These are phyloP conservation scores for Aradus depressus DNA, from an alignment of 2,888 invertebrate species.

Conservation along the genomic window DNA sequence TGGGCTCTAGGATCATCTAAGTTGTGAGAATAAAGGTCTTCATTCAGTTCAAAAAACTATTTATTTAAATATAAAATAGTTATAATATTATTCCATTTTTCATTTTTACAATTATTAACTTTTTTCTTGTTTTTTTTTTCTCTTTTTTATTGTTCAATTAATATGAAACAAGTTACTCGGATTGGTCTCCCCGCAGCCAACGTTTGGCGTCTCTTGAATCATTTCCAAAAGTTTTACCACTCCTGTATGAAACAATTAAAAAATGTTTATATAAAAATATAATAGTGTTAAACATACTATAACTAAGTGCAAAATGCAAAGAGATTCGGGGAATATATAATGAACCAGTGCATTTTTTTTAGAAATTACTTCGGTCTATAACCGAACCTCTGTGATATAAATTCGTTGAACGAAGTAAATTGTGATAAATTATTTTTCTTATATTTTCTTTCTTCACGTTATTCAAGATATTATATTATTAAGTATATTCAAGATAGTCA, in stretches of 20 bases:
- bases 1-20: constrained; percentile 39
- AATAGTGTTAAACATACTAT: background rate
- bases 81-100: background rate
- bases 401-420: too few relatives aligned
- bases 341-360: too few relatives aligned
- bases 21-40: background rate
- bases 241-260: constrained; percentile 38
- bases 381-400: too few relatives aligned
- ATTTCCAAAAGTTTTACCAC: constrained; percentile 63
- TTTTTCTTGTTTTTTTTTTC: background rate
- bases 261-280: background rate
- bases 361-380: too few relatives aligned
- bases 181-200: constrained; percentile 24
- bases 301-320: background rate
- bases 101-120: background rate
- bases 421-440: too few relatives aligned
- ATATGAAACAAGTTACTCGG: constrained; percentile 1
- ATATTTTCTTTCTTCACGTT: too few relatives aligned
- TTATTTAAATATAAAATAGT: background rate
- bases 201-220: constrained; percentile 61
- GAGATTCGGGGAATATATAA: too few relatives aligned
- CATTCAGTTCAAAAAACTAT: background rate
- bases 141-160: background rate
- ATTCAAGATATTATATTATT: too few relatives aligned
- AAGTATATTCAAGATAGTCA: too few relatives aligned